Percentiles rank a stretch among this genome's conserved stretches.
phyloP scores from a whole-genome alignment of 1,140 invertebrate genomes.

The Diprion similis region DNA sequence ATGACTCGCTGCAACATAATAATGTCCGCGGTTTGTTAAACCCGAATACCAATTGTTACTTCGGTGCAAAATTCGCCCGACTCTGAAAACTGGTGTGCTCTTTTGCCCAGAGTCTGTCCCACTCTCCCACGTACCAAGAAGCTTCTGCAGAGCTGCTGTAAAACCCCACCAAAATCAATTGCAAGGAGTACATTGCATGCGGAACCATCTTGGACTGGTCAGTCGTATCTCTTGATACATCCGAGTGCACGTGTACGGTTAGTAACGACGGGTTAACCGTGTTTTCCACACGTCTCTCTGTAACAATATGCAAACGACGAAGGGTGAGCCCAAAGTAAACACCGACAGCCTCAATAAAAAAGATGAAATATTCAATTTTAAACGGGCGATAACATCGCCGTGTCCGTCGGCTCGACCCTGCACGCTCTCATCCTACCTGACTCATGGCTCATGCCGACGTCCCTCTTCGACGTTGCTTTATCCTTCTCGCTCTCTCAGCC shows the following conservation, averaged over 20 bases:
- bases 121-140: no score
- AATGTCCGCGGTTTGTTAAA: no score
- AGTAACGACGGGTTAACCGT: background rate
- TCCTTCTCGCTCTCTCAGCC: no score
- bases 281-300: background rate
- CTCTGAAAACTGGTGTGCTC: no score
- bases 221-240: background rate
- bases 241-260: background rate
- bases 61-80: no score
- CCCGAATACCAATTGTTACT: no score
- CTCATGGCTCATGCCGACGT: background rate
- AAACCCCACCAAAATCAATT: no score
- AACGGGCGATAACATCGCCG: conserved; percentile 1
- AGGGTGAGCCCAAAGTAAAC: background rate
- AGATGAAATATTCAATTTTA: conserved; percentile 8
- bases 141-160: no score
- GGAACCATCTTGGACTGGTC: background rate
- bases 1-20: no score
- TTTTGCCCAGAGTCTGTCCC: no score
- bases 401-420: background rate
- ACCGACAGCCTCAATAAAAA: conserved; percentile 5
- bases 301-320: background rate
- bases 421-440: background rate
- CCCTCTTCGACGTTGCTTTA: background rate
- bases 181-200: no score